phyloP scores from a whole-genome alignment of 2,797 vertebrate genomes.

The Liasis olivaceus region DNA sequence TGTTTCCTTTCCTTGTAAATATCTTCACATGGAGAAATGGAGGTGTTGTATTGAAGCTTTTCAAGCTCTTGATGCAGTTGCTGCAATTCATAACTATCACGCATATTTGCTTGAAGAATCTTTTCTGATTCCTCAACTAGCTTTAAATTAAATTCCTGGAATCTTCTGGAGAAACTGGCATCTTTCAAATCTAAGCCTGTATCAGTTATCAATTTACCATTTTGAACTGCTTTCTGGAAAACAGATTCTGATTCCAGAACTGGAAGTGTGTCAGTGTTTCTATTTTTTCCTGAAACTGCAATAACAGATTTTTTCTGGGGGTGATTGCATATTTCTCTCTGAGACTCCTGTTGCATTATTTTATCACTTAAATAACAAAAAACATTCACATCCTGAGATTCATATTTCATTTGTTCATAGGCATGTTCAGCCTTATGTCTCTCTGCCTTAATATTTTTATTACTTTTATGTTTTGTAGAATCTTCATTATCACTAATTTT shows the following conservation, averaged over 20 bases:
- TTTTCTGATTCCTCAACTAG: conserved; percentile 53
- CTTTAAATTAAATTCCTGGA: conserved; percentile 61
- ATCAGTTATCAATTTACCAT: not conserved
- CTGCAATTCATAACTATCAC: conserved; percentile 71
- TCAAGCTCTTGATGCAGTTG: conserved; percentile 72
- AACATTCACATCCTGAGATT: not conserved
- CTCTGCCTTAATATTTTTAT: not conserved
- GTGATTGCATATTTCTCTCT: not conserved
- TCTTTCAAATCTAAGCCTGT: conserved; percentile 1
- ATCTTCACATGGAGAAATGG: conserved; percentile 41
- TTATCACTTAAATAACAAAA: not conserved
- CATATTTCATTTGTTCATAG: conserved; percentile 21
- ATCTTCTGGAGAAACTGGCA: conserved; percentile 41
- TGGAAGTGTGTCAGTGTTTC: not conserved
- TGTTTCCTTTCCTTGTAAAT: conserved; percentile 37
- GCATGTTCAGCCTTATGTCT: conserved; percentile 9
- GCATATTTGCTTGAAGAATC: conserved; percentile 60
- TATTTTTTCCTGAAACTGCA: not conserved
- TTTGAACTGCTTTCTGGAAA: conserved; percentile 12
- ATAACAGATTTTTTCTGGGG: not conserved
- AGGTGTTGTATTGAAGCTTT: conserved; percentile 34
- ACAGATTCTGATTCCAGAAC: not conserved
- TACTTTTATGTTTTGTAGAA: conserved; percentile 2
- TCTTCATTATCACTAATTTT: conserved; percentile 21
- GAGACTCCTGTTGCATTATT: conserved; percentile 3